Evolutionary conservation across 2,888 invertebrate genomes (phyloP), one percentile per base, ranked within the genome.

Genomic region (Gandaritis pyraliata): DNA sequence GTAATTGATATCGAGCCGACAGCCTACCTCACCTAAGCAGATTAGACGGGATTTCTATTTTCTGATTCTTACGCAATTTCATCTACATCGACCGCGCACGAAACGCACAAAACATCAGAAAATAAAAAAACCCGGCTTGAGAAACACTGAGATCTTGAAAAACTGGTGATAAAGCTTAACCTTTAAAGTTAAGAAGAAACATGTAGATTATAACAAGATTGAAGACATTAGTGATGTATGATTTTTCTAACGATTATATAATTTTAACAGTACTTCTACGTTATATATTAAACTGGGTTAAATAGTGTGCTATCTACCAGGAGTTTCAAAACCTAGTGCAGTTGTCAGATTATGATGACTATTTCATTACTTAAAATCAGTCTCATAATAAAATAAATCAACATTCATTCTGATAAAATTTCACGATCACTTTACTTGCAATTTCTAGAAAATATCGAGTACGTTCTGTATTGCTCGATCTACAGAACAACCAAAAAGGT

Each of bases 311-410:
- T 55, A 33, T 58, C 61, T 64, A 67, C 62, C 67, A 64, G 65
- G 51, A 58, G 65, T 59, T 71, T 72, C 74, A 75, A 73, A 75
- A 65, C 72, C 72, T 67, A 71, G 72, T 67, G 72, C 67, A 65
- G 75, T 76, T 79, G 81, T 77, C 81, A 79, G 77, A 72, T 73
- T 74, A 72, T 73, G 83, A 80, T 72, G 81, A 85, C 80, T 76
- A 81, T 80, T 80, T 75, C 76, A 85, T 88, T 90, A 90, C 90
- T 82, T 86, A 90, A 90, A 90, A 90, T 90, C 91, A 90, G 90
- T 91, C 91, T 90, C 88, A 84, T 86, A 85, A 87, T 83, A 74
- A 86, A 90, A 88, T 75, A 75, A 83, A 66, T 67, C 65, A 66
- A 56, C 64, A 57, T 57, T 61, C 54, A 60, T 56, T 53, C 66